These are phyloP conservation scores for Tiliacea aurago DNA, from an alignment of 2,888 invertebrate genomes.

Conservation along the genomic window DNA sequence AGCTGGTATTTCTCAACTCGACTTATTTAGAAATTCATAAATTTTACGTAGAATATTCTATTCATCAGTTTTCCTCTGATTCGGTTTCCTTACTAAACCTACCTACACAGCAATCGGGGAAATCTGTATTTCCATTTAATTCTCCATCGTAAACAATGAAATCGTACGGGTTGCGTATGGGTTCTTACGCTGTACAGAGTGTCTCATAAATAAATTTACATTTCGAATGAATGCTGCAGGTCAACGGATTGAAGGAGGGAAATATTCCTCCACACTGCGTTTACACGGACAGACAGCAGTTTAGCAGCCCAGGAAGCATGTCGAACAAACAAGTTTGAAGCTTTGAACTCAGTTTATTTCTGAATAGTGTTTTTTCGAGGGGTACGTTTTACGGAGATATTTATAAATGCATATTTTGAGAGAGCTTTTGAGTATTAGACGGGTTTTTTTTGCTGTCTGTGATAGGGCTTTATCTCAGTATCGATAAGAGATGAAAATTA, in stretches of 20 bases:
- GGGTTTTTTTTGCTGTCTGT: too few relatives aligned
- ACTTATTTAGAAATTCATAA: neutral
- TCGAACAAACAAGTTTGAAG: conserved; percentile 3
- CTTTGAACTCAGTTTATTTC: conserved; percentile 7
- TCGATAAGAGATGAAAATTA: too few relatives aligned
- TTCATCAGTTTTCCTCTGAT: conserved; percentile 10
- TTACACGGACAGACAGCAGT: conserved; percentile 6
- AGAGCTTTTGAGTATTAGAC: neutral
- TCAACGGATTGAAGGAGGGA: conserved; percentile 16
- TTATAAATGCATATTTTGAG: neutral
- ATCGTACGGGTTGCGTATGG: conserved; percentile 18
- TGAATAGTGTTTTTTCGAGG: neutral
- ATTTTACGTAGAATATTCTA: neutral
- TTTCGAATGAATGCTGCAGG: conserved; percentile 24
- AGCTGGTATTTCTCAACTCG: neutral
- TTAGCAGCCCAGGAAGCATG: neutral
- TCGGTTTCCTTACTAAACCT: conserved; percentile 18
- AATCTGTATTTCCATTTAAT: conserved; percentile 42
- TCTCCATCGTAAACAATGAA: conserved; percentile 42
- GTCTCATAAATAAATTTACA: conserved; percentile 46
- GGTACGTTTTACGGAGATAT: too few relatives aligned
- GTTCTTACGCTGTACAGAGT: conserved; percentile 13
- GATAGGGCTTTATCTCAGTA: too few relatives aligned
- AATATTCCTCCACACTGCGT: conserved; percentile 4
- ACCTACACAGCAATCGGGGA: conserved; percentile 17